These are phyloP conservation scores for Aeoliscus strigatus DNA, from an alignment of 2,797 vertebrate species.

Conservation along the genomic window DNA sequence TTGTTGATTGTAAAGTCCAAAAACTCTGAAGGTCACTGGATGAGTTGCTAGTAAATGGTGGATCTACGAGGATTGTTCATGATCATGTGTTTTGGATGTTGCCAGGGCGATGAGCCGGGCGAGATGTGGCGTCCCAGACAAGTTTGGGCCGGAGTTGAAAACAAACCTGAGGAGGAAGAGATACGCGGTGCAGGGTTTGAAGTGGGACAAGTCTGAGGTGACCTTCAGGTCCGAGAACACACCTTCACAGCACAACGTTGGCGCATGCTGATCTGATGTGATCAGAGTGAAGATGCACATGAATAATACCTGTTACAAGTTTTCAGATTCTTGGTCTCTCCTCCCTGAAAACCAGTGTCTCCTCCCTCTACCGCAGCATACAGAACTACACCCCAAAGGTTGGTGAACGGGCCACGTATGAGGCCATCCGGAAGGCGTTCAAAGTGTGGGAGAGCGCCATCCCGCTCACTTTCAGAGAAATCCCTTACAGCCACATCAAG, in stretches of 20 bases:
- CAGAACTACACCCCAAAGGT: constrained; percentile 96
- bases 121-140: constrained; percentile 90
- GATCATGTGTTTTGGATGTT: constrained; percentile 20
- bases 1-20: too few relatives aligned
- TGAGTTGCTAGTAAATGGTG: too few relatives aligned
- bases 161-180: constrained; percentile 87
- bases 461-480: constrained; percentile 86
- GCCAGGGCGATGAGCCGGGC: constrained; percentile 90
- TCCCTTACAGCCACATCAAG: constrained; percentile 86
- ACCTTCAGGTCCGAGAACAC: constrained; percentile 76
- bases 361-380: constrained; percentile 74
- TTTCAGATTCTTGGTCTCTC: too few relatives aligned
- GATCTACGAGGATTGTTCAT: too few relatives aligned
- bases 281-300: too few relatives aligned
- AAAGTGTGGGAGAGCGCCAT: constrained; percentile 87
- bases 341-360: too few relatives aligned
- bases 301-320: too few relatives aligned
- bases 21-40: too few relatives aligned
- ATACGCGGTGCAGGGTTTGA: constrained; percentile 80
- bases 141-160: constrained; percentile 86
- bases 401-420: constrained; percentile 83
- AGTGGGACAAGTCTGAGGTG: constrained; percentile 73
- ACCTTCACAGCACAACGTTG: too few relatives aligned
- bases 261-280: too few relatives aligned
- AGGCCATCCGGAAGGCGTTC: constrained; percentile 86